Percentiles rank a stretch among this genome's conserved stretches.
Conservation (phyloP, 2,797 vertebrate species). For the Botia kubotai region DNA sequence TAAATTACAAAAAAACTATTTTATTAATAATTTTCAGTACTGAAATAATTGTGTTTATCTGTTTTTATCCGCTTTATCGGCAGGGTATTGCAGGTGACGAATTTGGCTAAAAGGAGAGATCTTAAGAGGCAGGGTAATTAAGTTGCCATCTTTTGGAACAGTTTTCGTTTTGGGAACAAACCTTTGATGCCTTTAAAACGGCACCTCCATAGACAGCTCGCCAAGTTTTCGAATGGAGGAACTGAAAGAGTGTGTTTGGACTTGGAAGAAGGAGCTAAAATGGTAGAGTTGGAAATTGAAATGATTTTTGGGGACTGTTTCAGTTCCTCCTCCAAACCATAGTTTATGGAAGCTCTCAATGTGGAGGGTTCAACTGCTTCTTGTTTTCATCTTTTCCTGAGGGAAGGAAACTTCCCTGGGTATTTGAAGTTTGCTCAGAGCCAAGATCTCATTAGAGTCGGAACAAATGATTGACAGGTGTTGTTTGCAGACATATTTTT, state of each 20-base stretch:
- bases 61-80: background rate
- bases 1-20: background rate
- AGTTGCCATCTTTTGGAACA: background rate
- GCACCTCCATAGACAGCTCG: background rate
- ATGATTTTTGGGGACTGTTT: conserved; percentile 39
- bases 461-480: conserved; percentile 47
- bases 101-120: background rate
- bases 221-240: background rate
- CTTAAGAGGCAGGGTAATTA: background rate
- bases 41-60: background rate
- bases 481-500: conserved; percentile 62
- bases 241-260: conserved; percentile 21
- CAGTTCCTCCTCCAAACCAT: conserved; percentile 51
- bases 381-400: conserved; percentile 50
- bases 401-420: conserved; percentile 33
- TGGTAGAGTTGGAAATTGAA: conserved; percentile 43
- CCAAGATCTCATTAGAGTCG: conserved; percentile 42
- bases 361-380: conserved; percentile 44
- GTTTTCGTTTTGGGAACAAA: background rate
- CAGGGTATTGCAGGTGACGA: too few relatives aligned
- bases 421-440: conserved; percentile 52
- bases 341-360: conserved; percentile 47
- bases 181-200: background rate
- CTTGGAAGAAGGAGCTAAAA: conserved; percentile 23
- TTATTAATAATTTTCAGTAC: background rate